Evolutionary conservation across 2,888 invertebrate genomes (phyloP).

Genomic region (Lasioglossum leucozonium): DNA sequence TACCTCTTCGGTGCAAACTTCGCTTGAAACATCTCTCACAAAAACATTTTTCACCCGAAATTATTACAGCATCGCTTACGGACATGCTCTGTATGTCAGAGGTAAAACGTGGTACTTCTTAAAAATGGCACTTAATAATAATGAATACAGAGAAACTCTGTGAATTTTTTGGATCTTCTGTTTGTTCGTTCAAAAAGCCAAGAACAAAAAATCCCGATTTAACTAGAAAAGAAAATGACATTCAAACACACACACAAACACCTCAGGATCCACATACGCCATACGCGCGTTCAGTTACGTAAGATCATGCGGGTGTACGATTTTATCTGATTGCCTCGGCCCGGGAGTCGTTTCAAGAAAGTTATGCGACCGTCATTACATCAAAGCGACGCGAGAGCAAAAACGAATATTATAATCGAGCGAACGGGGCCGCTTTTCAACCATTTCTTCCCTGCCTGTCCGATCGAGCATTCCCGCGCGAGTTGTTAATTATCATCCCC

Average conservation of each 20-base stretch:
- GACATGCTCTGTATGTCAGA: too few relatives aligned
- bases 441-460: not conserved
- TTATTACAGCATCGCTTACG: not conserved
- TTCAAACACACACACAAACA: not conserved
- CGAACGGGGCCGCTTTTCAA: conserved; percentile 13
- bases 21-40: not conserved
- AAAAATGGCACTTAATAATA: too few relatives aligned
- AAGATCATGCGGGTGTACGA: conserved; percentile 68
- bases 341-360: conserved; percentile 66
- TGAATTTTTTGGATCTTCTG: too few relatives aligned
- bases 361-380: conserved; percentile 64
- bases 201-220: too few relatives aligned
- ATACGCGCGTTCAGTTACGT: conserved; percentile 55
- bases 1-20: not conserved
- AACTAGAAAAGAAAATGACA: not conserved
- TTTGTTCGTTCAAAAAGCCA: too few relatives aligned
- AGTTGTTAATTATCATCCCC: conserved; percentile 37
- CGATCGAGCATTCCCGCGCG: conserved; percentile 14
- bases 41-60: not conserved
- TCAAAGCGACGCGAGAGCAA: conserved; percentile 36
- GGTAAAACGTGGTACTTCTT: too few relatives aligned
- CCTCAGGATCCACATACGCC: conserved; percentile 28
- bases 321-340: conserved; percentile 71
- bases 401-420: conserved; percentile 51
- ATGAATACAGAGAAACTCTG: too few relatives aligned